A percentile compares a stretch with the other conserved stretches of the same genome.
phyloP scores from a whole-genome alignment of 2,888 invertebrate genomes.

The Perizoma flavofasciatum region DNA sequence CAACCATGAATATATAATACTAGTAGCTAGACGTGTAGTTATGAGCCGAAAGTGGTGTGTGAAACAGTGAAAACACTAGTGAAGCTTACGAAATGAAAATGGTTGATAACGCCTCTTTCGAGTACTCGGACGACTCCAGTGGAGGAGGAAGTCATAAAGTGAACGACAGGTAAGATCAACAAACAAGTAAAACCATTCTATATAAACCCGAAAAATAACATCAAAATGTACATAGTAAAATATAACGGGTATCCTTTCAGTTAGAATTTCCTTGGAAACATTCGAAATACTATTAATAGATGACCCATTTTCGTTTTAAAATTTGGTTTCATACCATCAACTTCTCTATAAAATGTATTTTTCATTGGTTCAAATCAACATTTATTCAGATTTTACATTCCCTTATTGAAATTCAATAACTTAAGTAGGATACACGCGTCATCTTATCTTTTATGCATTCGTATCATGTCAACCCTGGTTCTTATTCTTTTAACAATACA shows the following conservation, averaged over 20 bases:
- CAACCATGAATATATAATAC: neutral
- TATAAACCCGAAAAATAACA: neutral
- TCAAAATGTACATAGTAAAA: too few relatives aligned
- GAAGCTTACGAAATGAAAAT: constrained; percentile 49
- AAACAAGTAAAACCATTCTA: neutral
- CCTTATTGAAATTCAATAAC: constrained; percentile 69
- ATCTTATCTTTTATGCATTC: constrained; percentile 73
- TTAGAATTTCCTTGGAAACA: too few relatives aligned
- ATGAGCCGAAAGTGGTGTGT: constrained; percentile 22
- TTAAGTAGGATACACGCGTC: constrained; percentile 63
- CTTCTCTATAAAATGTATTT: constrained; percentile 3
- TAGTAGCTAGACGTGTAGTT: constrained; percentile 4
- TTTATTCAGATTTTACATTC: constrained; percentile 28
- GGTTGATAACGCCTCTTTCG: constrained; percentile 77
- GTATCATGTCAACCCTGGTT: constrained; percentile 41
- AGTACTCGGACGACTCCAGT: constrained; percentile 75
- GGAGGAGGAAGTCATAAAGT: constrained; percentile 50
- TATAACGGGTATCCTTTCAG: too few relatives aligned
- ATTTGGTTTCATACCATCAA: constrained; percentile 5
- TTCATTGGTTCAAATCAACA: constrained; percentile 14
- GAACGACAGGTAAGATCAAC: constrained; percentile 59
- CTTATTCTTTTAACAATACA: constrained; percentile 53
- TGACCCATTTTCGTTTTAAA: constrained; percentile 21
- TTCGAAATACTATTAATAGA: too few relatives aligned
- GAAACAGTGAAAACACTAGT: constrained; percentile 28